These are phyloP conservation scores for Heterodera filipjevi DNA, from an alignment of 2,888 invertebrate species.

Conservation along the genomic window DNA sequence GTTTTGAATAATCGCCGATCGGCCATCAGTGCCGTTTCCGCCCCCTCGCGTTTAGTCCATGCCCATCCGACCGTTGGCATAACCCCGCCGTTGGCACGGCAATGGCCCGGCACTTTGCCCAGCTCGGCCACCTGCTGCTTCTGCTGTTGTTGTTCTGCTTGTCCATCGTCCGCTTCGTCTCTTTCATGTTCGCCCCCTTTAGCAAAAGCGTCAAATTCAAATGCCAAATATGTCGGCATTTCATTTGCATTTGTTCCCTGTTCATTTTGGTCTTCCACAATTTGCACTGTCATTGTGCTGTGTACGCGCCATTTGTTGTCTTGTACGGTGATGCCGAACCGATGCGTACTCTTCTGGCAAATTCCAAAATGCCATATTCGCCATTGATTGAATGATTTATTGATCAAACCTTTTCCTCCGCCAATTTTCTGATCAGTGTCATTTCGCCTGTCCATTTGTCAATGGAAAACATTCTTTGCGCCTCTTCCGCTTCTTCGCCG, in stretches of 20 bases:
- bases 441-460: constrained; percentile 5
- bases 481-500: background rate
- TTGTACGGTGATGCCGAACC: background rate
- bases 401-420: background rate
- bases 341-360: background rate
- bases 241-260: background rate
- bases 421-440: background rate
- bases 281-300: constrained; percentile 5
- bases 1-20: background rate
- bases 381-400: background rate
- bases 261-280: background rate
- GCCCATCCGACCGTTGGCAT: background rate
- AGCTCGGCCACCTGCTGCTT: background rate
- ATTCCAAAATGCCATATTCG: background rate
- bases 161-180: background rate
- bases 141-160: background rate
- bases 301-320: constrained; percentile 6
- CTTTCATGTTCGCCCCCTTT: background rate
- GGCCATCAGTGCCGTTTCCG: background rate
- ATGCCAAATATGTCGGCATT: background rate
- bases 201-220: background rate
- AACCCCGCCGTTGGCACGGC: background rate
- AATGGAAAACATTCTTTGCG: background rate
- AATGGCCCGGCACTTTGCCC: background rate
- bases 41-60: background rate